Percentiles rank a stretch among this genome's conserved stretches.
These are phyloP conservation scores for Camponotus floridanus DNA, from an alignment of 1,140 invertebrate species.

Conservation along the genomic window DNA sequence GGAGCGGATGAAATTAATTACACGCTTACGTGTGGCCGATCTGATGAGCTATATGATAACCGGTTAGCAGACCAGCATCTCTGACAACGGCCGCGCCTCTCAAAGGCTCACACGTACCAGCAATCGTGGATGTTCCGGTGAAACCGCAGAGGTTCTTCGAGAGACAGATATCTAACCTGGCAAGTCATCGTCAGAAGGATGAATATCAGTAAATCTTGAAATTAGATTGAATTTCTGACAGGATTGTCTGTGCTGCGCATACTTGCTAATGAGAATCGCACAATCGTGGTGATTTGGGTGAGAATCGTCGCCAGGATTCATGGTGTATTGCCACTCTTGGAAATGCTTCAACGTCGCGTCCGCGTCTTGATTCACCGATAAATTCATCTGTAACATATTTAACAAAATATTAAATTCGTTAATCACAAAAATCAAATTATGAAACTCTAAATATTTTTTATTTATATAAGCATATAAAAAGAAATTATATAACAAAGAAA, in stretches of 20 bases:
- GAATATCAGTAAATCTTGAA: conserved; percentile 32
- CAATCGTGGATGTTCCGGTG: conserved; percentile 87
- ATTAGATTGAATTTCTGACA: conserved; percentile 42
- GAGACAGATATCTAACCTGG: conserved; percentile 87
- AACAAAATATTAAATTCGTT: neutral
- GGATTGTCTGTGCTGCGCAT: conserved; percentile 64
- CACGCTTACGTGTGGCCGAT: conserved; percentile 88
- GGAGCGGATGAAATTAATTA: conserved; percentile 46
- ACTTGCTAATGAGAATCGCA: conserved; percentile 90
- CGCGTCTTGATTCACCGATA: conserved; percentile 78
- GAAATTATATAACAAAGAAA: neutral
- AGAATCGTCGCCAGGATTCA: conserved; percentile 88
- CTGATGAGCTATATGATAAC: conserved; percentile 88
- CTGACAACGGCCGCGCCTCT: conserved; percentile 87
- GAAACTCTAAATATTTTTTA: neutral
- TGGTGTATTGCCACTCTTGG: conserved; percentile 88
- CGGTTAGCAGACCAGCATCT: conserved; percentile 87
- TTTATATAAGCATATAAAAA: neutral
- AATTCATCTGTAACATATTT: conserved; percentile 49
- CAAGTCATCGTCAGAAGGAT: conserved; percentile 51
- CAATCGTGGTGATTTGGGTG: conserved; percentile 91
- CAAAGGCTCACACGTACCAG: conserved; percentile 87
- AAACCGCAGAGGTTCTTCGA: conserved; percentile 87
- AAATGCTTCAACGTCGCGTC: conserved; percentile 87
- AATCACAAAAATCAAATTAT: neutral